Base-by-base conservation (phyloP, 2,113 vertebrate species). In the Larimichthys crocea region DNA sequence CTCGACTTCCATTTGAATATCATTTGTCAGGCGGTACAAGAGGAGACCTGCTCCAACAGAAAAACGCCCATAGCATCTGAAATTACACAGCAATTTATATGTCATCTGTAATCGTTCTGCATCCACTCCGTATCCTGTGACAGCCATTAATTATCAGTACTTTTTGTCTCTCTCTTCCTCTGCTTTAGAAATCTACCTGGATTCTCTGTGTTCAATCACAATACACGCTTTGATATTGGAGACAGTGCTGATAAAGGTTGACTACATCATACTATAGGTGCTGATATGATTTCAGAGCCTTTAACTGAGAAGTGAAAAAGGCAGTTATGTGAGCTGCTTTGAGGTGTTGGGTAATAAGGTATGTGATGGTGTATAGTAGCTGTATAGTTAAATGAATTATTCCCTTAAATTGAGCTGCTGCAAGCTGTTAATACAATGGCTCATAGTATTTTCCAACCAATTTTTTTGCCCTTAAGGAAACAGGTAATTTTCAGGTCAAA, bases 41-140 rank as follows among this genome's bases (percentile, higher is more conserved):
- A 93, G 88, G 85, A 91, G 94, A 93, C 93, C 88, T 94, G 93
- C 91, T 92, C 86, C 80, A 71, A 88, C 83, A 80, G 80, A 91
- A 85, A 40, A 86, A 89, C 56, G 88, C 91, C 86, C 79, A 31
- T 65, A 87, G 84, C 88, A 73, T 92, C 92, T 94, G 88, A 94
- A 96, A 95, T 95, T 95, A 94, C 94, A 94, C 90, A 86, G 94
- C 92, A 96, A 96, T 96, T 96, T 95, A 91, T 90, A 86, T 94
- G 94, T 95, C 95, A 95, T 92, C 92, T 85, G 89, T 93, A 91
- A 94, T 92, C 67, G 82, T 89, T 86, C 84, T 84, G 86, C 88
- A 91, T 92, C 92, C 83, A 84, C 79, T 80, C 88, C 22, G 70
- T 84, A 88, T 83, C 88, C 61, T 66, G 85, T 91, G 90, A 91